Percentiles rank a stretch among this genome's conserved stretches.
Evolutionary conservation across 2,797 vertebrate genomes (phyloP).

Genomic region (Acanthornis magna): DNA sequence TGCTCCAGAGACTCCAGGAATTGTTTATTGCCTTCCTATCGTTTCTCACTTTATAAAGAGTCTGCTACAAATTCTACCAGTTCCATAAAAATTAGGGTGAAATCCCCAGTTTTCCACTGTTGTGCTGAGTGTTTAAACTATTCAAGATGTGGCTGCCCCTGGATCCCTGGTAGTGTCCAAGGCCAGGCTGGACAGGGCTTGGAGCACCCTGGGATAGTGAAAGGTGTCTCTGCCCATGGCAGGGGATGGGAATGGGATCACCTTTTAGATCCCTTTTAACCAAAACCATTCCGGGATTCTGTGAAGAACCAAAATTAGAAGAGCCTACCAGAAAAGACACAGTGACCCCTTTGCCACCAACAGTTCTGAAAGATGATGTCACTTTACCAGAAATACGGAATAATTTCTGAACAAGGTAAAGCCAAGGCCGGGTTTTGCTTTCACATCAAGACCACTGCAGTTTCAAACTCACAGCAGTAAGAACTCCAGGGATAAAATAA

Average conservation of each 20-base stretch:
- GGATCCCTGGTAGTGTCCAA: neutral
- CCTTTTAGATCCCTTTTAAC: neutral
- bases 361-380: neutral
- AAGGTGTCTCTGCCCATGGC: neutral
- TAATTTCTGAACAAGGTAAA: neutral
- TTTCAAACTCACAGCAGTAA: neutral
- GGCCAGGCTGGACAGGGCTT: fast-evolving
- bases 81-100: neutral
- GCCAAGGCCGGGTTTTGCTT: neutral
- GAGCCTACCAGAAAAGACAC: neutral
- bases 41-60: neutral
- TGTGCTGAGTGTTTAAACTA: neutral
- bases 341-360: neutral
- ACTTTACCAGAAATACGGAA: neutral
- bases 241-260: neutral
- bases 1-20: neutral
- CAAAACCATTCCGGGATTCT: neutral
- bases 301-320: neutral
- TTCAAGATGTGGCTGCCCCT: neutral
- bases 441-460: fast-evolving
- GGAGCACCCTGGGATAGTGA: fast-evolving
- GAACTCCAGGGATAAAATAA: neutral
- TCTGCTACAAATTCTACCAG: neutral
- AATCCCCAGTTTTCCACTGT: neutral
- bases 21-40: fast-evolving